These are phyloP conservation scores for Gobiocypris rarus DNA, from an alignment of 2,113 vertebrate genomes.

Conservation along the genomic window DNA sequence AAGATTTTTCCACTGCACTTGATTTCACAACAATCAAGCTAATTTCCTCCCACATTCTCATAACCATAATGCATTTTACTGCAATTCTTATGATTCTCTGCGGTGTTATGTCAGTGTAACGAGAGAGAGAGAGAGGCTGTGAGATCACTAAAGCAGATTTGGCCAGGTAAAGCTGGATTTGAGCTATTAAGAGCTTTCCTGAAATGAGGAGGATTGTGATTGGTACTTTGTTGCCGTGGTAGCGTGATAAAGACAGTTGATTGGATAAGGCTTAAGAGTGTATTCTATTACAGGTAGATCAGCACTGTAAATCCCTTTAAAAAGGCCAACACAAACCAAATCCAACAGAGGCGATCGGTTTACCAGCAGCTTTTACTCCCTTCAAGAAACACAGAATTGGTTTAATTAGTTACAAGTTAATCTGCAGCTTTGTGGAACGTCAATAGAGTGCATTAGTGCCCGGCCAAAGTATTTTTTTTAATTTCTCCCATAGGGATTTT, in stretches of 20 bases:
- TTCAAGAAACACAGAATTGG: not conserved
- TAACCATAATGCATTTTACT: not conserved
- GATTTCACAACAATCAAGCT: not conserved
- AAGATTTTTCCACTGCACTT: not conserved
- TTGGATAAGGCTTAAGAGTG: slow-evolving; percentile 46
- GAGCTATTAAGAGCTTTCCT: slow-evolving; percentile 36
- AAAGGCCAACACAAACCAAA: slow-evolving; percentile 22
- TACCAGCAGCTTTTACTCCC: not conserved
- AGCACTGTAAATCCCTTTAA: slow-evolving; percentile 22
- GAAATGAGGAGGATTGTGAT: slow-evolving; percentile 36
- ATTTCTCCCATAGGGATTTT: too few relatives aligned
- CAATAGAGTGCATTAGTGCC: too few relatives aligned
- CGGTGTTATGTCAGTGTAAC: not conserved
- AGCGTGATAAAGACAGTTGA: slow-evolving; percentile 34
- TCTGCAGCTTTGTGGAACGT: not conserved
- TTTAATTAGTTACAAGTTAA: not conserved
- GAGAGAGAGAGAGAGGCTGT: slow-evolving; percentile 7
- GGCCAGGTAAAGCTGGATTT: slow-evolving; percentile 34
- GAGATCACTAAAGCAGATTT: slow-evolving; percentile 21
- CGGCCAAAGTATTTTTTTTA: too few relatives aligned
- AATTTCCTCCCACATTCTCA: not conserved
- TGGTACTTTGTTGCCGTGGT: slow-evolving; percentile 33
- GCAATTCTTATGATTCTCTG: not conserved
- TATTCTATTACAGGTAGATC: slow-evolving; percentile 45
- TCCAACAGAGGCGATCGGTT: not conserved